Evolutionary conservation across 2,797 vertebrate species (phyloP), one percentile per base, ranked within the genome.

Genomic region (Artibeus lituratus): DNA sequence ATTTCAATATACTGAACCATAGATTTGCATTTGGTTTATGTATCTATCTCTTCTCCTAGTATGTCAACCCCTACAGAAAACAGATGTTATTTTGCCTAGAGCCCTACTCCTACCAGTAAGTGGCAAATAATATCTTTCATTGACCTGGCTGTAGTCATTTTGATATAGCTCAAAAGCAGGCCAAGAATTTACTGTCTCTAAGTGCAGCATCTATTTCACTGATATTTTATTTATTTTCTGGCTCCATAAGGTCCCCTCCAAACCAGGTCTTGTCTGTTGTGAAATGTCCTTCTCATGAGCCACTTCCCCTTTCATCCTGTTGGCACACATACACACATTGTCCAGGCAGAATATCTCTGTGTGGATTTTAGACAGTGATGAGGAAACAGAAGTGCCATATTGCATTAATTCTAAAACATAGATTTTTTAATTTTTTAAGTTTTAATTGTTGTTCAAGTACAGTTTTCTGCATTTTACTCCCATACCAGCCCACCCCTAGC

Each of bases 251-350:
- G 16, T 77, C 86, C 62, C 77, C 78, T 96, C 44, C 47, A 80
- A 92, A 62, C 44, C 55, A 70, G 7, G 72, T 81, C 49, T 0
- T 0, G 59, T 67, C 47, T 92, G n/a, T 96, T 97, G 57, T 94
- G 87, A 94, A 97, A 96, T 89, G 51, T 78, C 53, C 74, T 96
- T 86, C 67, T 78, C 59, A 24, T 49, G 70, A 97, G 35, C 77
- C 39, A 94, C 72, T 92, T 96, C 92, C 55, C 39, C 47, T 59
- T 76, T 82, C 70, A 78, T 69, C 62, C 32, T 39, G 42, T 94
- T 86, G 90, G 91, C 44, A 69, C 42, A 44, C 29, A 67, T 26
- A 39, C 16, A 39, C 32, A 74, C 74, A 70, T 0, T 49, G 39
- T 53, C 72, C 49, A 39, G n/a, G 59, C 51, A 65, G 77, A 96